These are phyloP conservation scores for Galerucella pusilla DNA, from an alignment of 2,888 invertebrate species.

Conservation along the genomic window DNA sequence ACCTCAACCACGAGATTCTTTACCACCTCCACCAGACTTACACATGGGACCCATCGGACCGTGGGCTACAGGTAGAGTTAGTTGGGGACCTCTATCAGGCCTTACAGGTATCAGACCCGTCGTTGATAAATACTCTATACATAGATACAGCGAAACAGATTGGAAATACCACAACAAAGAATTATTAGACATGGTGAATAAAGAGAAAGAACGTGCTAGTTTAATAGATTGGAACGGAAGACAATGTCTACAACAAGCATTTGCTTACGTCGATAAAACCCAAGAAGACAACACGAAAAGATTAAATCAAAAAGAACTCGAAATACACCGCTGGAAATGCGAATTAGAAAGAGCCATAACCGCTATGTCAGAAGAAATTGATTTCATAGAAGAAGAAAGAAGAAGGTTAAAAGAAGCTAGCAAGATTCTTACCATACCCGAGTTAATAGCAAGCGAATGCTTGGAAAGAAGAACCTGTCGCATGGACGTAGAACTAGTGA, in stretches of 20 bases:
- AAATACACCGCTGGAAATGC: constrained; percentile 80
- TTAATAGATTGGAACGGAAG: constrained; percentile 72
- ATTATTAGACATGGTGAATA: constrained; percentile 57
- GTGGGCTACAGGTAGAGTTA: constrained; percentile 78
- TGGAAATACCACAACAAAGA: constrained; percentile 70
- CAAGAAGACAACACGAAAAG: constrained; percentile 75
- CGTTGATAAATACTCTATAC: constrained; percentile 80
- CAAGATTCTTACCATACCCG: constrained; percentile 74
- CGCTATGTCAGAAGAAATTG: constrained; percentile 77
- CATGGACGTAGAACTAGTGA: constrained; percentile 78
- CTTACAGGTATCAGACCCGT: constrained; percentile 78
- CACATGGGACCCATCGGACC: constrained; percentile 71
- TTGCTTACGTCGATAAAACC: constrained; percentile 74
- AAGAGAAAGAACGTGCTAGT: constrained; percentile 58
- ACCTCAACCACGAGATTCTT: constrained; percentile 68
- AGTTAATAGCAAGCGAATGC: constrained; percentile 79
- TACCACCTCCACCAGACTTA: constrained; percentile 54
- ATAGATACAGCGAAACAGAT: constrained; percentile 77
- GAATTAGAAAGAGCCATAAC: constrained; percentile 78
- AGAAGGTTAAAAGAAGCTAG: constrained; percentile 74
- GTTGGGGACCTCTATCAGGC: constrained; percentile 77
- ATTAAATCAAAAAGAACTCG: constrained; percentile 73
- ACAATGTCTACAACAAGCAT: constrained; percentile 73
- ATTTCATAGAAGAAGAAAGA: constrained; percentile 74
- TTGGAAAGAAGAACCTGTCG: constrained; percentile 77